A percentile compares a stretch with the other conserved stretches of the same genome.
Conservation (phyloP, 1,140 invertebrate species). For the Armadillidium nasatum region DNA sequence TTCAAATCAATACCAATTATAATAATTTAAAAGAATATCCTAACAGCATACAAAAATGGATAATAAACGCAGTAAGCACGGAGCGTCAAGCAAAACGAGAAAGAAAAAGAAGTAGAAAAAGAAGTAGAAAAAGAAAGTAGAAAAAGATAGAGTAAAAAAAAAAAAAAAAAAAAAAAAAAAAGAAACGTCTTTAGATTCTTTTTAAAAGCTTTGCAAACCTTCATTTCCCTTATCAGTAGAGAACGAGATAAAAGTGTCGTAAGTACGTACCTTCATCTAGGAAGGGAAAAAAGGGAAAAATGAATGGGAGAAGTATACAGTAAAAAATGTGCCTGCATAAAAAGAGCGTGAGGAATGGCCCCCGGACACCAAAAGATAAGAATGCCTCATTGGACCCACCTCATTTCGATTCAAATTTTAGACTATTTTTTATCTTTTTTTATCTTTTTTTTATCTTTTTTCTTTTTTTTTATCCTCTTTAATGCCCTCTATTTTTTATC, state of each 20-base stretch:
- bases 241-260: slow-evolving; percentile 2
- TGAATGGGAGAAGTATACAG: slow-evolving; percentile 4
- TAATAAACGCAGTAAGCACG: neutral
- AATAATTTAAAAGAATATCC: too few species aligned
- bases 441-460: neutral
- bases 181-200: neutral
- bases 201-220: neutral
- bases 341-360: slow-evolving; percentile 8
- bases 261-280: slow-evolving; percentile 1
- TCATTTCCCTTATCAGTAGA: neutral
- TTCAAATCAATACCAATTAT: too few species aligned
- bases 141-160: neutral
- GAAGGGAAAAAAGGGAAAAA: neutral
- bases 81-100: neutral
- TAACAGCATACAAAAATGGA: neutral
- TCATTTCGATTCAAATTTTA: slow-evolving; percentile 12
- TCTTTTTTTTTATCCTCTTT: neutral
- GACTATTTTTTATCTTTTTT: neutral
- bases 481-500: neutral
- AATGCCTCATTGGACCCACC: slow-evolving; percentile 5
- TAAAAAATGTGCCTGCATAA: neutral
- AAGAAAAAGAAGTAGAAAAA: neutral
- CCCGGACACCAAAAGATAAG: slow-evolving; percentile 5
- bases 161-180: neutral
- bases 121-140: neutral